These are phyloP conservation scores for Drosophila ficusphila DNA, from an alignment of 1,140 invertebrate genomes.

Conservation along the genomic window DNA sequence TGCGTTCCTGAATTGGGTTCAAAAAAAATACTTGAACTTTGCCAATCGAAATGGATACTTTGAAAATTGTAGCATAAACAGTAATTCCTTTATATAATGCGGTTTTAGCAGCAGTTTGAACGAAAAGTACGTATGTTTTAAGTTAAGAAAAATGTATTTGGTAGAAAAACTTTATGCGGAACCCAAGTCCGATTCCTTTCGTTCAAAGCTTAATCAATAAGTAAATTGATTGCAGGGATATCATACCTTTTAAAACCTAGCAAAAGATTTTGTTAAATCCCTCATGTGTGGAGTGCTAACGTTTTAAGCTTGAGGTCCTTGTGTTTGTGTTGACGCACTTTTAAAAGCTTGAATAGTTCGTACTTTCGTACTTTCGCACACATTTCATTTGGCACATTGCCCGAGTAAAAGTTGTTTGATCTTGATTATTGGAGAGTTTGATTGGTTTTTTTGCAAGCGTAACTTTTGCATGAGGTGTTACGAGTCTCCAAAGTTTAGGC, in stretches of 20 bases:
- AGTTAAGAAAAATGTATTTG: too few relatives aligned
- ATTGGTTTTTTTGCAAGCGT: slow-evolving; percentile 1
- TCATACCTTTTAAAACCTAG: background rate
- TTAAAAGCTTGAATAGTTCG: background rate
- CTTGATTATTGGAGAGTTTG: slow-evolving; percentile 29
- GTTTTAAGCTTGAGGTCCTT: background rate
- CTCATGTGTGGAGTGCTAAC: background rate
- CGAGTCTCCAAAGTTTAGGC: background rate
- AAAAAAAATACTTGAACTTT: too few relatives aligned
- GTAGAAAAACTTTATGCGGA: too few relatives aligned
- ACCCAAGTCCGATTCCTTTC: too few relatives aligned
- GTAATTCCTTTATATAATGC: too few relatives aligned
- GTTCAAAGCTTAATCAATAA: background rate
- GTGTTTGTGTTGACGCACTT: background rate
- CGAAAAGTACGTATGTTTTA: too few relatives aligned
- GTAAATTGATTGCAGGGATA: background rate
- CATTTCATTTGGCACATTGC: slow-evolving; percentile 10
- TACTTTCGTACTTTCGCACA: background rate
- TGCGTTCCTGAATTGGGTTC: too few relatives aligned
- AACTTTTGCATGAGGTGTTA: background rate
- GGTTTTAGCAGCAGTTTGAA: too few relatives aligned
- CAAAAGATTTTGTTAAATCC: background rate
- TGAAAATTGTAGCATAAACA: too few relatives aligned
- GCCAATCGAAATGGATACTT: too few relatives aligned
- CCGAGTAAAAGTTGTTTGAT: slow-evolving; percentile 23